These are phyloP conservation scores for Passer domesticus DNA, from an alignment of 2,113 vertebrate species.

Conservation along the genomic window DNA sequence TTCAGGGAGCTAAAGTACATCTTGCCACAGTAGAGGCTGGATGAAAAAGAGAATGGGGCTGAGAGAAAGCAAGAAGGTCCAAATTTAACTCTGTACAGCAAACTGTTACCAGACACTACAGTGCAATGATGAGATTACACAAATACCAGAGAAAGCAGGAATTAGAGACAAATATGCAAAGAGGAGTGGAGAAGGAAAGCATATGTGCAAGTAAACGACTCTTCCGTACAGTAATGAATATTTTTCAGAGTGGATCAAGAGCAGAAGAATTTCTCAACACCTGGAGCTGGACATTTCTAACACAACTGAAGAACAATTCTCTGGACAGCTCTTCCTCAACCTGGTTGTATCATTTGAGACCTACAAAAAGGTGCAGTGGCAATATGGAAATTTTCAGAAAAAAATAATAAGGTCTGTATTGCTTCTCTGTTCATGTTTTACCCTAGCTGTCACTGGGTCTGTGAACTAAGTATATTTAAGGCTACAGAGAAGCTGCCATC, in stretches of 20 bases:
- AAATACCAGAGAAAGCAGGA: constrained; percentile 5
- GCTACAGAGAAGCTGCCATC: background rate
- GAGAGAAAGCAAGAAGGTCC: background rate
- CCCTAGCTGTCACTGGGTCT: background rate
- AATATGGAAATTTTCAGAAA: background rate
- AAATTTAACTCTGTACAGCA: constrained; percentile 25
- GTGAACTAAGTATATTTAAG: background rate
- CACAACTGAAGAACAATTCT: background rate
- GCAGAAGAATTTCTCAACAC: constrained; percentile 7
- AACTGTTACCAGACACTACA: constrained; percentile 40
- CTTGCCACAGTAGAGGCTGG: constrained; percentile 7
- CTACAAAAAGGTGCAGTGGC: background rate
- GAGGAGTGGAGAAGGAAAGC: background rate
- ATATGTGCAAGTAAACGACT: constrained; percentile 44
- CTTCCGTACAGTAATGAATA: background rate
- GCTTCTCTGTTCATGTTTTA: background rate
- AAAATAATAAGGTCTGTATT: background rate
- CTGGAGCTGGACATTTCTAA: background rate
- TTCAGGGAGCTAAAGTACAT: constrained; percentile 23
- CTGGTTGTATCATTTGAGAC: background rate
- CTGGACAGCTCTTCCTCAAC: background rate
- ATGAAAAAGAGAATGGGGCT: background rate
- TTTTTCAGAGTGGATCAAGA: constrained; percentile 9
- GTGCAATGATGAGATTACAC: constrained; percentile 41
- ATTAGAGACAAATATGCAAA: constrained; percentile 4